phyloP scores from a whole-genome alignment of 2,888 invertebrate species.

The Leucophenga montana region DNA sequence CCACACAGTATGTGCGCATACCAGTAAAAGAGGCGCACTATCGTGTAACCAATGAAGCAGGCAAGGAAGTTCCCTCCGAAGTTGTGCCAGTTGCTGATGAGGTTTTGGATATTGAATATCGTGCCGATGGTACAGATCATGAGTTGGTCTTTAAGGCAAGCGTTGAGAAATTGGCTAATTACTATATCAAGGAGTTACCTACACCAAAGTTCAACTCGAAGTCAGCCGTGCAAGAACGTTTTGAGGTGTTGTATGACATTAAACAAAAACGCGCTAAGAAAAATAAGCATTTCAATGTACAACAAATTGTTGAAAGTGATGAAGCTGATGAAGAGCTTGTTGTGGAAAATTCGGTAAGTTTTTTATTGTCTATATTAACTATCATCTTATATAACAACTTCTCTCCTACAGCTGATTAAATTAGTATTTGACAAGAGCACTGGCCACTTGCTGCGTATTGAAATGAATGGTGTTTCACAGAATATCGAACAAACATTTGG shows the following conservation, averaged over 20 bases:
- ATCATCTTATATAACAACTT: not conserved
- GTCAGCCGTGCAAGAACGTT: constrained; percentile 33
- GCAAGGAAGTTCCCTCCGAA: constrained; percentile 76
- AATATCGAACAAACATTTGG: constrained; percentile 77
- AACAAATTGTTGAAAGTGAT: not conserved
- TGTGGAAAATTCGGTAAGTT: constrained; percentile 60
- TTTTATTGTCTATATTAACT: not conserved
- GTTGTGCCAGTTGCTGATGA: constrained; percentile 77
- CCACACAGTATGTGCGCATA: constrained; percentile 77
- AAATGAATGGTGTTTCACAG: constrained; percentile 63
- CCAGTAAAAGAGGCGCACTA: constrained; percentile 77
- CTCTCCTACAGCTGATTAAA: constrained; percentile 57
- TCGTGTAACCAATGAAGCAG: constrained; percentile 76
- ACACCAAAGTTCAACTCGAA: constrained; percentile 22
- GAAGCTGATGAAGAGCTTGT: constrained; percentile 34
- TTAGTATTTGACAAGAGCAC: constrained; percentile 52
- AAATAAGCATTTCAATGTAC: no score
- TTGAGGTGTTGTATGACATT: constrained; percentile 34
- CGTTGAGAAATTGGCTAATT: constrained; percentile 76
- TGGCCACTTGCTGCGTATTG: constrained; percentile 53
- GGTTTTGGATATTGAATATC: constrained; percentile 74
- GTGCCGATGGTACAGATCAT: constrained; percentile 76
- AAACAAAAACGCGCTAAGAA: not conserved
- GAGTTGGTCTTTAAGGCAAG: constrained; percentile 82
- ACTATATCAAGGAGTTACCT: constrained; percentile 59